Percentiles rank a stretch among this genome's conserved stretches.
These are phyloP conservation scores for Morpho deidamia DNA, from an alignment of 2,888 invertebrate genomes.

Conservation along the genomic window DNA sequence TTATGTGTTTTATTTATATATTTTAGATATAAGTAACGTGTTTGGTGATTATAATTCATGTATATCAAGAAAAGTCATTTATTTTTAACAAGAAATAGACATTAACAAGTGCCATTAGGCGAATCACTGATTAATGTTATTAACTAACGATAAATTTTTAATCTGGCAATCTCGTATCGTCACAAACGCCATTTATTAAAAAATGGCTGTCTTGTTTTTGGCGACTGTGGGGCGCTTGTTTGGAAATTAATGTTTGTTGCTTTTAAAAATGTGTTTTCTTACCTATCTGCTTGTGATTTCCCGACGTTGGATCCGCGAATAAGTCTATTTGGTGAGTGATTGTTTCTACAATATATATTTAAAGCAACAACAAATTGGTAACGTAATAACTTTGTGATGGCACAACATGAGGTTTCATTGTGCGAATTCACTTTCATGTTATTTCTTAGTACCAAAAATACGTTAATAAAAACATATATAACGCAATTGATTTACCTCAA, in stretches of 20 bases:
- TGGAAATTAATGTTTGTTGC: conserved; percentile 66
- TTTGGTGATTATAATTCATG: too few relatives aligned
- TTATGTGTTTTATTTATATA: too few relatives aligned
- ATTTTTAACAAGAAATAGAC: too few relatives aligned
- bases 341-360: conserved; percentile 14
- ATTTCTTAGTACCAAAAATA: conserved; percentile 10
- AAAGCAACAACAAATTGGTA: conserved; percentile 17
- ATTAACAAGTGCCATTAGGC: too few relatives aligned
- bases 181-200: conserved; percentile 52
- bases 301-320: conserved; percentile 37
- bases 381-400: conserved; percentile 36
- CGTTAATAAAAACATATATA: background rate
- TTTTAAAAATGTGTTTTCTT: conserved; percentile 53
- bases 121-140: background rate
- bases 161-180: conserved; percentile 28
- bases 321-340: conserved; percentile 49
- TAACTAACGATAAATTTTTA: conserved; percentile 21
- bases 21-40: too few relatives aligned
- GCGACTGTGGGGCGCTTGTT: conserved; percentile 73
- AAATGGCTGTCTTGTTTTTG: conserved; percentile 77
- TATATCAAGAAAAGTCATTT: too few relatives aligned
- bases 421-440: conserved; percentile 26
- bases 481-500: background rate
- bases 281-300: conserved; percentile 39
- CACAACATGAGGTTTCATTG: conserved; percentile 60